Conservation (phyloP, 2,113 vertebrate species). For the Empidonax alnorum region DNA sequence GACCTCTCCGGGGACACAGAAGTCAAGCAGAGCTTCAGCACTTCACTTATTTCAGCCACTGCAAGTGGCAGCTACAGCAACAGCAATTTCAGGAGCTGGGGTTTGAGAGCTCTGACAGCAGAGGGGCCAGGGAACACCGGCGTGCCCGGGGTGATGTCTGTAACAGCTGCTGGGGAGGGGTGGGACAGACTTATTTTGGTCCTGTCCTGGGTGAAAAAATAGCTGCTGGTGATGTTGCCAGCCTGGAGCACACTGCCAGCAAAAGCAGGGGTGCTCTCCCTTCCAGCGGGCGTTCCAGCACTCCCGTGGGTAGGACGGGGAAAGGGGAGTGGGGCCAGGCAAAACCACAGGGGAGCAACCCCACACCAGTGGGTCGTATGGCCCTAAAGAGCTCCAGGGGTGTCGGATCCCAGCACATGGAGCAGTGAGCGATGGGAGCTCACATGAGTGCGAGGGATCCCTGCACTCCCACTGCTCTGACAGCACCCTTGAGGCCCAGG, state of each 20-base stretch:
- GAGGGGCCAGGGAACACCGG: not conserved
- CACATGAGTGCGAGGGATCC: accelerated
- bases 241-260: not conserved
- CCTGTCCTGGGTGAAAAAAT: conserved; percentile 29
- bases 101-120: not conserved
- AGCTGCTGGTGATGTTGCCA: not conserved
- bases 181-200: conserved; percentile 39
- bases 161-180: conserved; percentile 49
- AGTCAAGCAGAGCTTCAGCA: not conserved
- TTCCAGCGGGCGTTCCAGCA: accelerated
- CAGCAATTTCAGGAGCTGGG: accelerated
- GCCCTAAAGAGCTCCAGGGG: not conserved
- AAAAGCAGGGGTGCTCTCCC: not conserved
- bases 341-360: not conserved
- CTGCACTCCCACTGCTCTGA: not conserved
- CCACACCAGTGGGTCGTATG: not conserved
- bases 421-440: accelerated
- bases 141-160: not conserved
- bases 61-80: conserved; percentile 30
- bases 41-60: not conserved
- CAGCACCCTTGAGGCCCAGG: not conserved
- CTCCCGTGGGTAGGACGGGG: not conserved
- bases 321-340: not conserved
- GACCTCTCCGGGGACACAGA: not conserved
- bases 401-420: not conserved